These are phyloP conservation scores for Clytia hemisphaerica DNA, from an alignment of 30 jellyfish, hydroid and myxozoan species.

Conservation along the genomic window DNA sequence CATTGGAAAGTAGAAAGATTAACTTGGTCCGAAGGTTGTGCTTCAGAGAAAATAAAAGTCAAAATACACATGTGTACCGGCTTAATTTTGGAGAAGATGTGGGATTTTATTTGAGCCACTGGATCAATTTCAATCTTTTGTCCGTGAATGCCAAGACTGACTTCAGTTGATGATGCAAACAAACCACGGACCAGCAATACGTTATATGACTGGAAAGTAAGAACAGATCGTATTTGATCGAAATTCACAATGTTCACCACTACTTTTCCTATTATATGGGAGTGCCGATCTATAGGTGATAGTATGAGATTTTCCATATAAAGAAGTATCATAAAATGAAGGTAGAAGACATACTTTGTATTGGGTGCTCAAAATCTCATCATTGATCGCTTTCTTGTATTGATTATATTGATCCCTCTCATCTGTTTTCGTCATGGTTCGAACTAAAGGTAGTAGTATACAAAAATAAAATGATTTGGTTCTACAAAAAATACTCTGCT, in stretches of 20 bases:
- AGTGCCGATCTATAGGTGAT: background rate
- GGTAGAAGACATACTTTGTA: constrained; percentile 49
- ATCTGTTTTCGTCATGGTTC: too few species aligned
- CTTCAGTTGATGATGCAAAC: constrained; percentile 75
- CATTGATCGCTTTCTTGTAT: too few species aligned
- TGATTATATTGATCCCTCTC: too few species aligned
- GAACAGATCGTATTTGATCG: background rate
- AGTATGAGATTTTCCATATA: background rate
- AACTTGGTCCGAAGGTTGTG: background rate
- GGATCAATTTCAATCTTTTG: constrained; percentile 87
- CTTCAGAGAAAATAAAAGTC: background rate
- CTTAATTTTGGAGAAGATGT: constrained; percentile 65
- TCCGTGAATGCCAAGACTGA: constrained; percentile 80
- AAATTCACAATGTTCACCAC: too few species aligned
- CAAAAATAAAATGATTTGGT: too few species aligned
- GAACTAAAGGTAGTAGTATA: too few species aligned
- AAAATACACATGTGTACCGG: constrained; percentile 44
- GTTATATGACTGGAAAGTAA: constrained; percentile 58
- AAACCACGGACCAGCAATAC: constrained; percentile 75
- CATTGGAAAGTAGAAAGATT: background rate
- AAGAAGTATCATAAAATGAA: background rate
- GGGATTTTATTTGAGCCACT: constrained; percentile 71
- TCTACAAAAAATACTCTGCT: too few species aligned
- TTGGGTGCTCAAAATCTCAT: constrained; percentile 77
- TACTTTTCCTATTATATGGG: background rate